These are phyloP conservation scores for Mycteria americana DNA, from an alignment of 2,797 vertebrate genomes.

Conservation along the genomic window DNA sequence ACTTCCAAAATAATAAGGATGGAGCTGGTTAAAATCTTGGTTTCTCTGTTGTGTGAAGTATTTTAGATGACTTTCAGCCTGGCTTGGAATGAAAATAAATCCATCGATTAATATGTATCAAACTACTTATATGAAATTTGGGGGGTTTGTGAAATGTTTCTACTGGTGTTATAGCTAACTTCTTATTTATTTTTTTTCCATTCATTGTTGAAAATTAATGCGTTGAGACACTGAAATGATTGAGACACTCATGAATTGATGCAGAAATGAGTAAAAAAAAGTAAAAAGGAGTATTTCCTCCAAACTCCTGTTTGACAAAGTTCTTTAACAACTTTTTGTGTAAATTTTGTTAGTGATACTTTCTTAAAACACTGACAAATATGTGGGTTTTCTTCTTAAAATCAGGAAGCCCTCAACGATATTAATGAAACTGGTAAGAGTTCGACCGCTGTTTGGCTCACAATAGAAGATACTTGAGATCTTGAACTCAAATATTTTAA, in stretches of 20 bases:
- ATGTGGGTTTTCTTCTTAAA: background rate
- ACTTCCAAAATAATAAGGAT: background rate
- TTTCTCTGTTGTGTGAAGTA: background rate
- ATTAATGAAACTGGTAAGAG: background rate
- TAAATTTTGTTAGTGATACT: background rate
- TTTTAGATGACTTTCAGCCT: background rate
- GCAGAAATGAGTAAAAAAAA: background rate
- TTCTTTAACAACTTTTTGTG: background rate
- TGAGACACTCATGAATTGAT: fast-evolving
- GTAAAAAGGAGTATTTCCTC: background rate
- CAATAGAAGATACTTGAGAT: background rate
- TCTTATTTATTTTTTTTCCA: background rate
- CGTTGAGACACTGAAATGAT: background rate
- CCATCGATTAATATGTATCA: background rate
- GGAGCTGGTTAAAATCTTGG: background rate
- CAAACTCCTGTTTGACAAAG: background rate
- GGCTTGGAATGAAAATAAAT: background rate
- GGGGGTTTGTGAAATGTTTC: background rate
- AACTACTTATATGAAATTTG: background rate
- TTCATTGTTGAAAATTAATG: background rate
- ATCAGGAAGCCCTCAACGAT: background rate
- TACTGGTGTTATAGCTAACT: fast-evolving
- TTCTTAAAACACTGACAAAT: background rate
- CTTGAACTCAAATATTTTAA: background rate
- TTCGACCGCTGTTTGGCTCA: background rate